These are phyloP conservation scores for Crenuchus spilurus DNA, from an alignment of 2,797 vertebrate genomes.

Conservation along the genomic window DNA sequence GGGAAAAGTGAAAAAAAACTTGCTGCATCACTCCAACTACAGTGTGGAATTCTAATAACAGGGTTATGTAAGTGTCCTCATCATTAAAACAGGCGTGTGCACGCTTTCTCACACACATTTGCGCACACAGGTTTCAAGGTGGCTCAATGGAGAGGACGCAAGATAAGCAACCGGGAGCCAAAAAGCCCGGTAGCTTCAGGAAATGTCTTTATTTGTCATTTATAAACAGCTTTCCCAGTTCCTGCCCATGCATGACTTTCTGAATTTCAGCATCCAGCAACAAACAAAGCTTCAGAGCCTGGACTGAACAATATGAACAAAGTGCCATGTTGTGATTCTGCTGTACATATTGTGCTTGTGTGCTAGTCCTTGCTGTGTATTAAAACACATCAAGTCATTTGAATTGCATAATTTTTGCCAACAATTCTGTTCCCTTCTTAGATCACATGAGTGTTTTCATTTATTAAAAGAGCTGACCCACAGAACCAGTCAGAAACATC, in stretches of 20 bases:
- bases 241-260: neutral
- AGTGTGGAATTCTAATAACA: conserved; percentile 35
- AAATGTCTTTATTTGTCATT: conserved; percentile 10
- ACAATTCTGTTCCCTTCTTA: too few species aligned
- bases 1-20: neutral
- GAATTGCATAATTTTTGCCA: too few species aligned
- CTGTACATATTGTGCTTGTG: too few species aligned
- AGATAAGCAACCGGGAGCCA: conserved; percentile 16
- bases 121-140: conserved; percentile 13
- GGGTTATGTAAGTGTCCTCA: conserved; percentile 36
- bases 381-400: too few species aligned
- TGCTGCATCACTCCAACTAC: conserved; percentile 20
- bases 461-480: too few species aligned
- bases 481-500: too few species aligned
- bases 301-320: too few species aligned
- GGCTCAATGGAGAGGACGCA: conserved; percentile 23
- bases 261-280: too few species aligned
- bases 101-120: conserved; percentile 6
- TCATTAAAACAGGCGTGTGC: conserved; percentile 36
- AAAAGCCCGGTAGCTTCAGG: neutral
- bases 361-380: too few species aligned
- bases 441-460: too few species aligned
- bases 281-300: too few species aligned
- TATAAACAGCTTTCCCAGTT: neutral
- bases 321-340: too few species aligned